Conservation (phyloP, 2,888 invertebrate species). For the Diaperis boleti region DNA sequence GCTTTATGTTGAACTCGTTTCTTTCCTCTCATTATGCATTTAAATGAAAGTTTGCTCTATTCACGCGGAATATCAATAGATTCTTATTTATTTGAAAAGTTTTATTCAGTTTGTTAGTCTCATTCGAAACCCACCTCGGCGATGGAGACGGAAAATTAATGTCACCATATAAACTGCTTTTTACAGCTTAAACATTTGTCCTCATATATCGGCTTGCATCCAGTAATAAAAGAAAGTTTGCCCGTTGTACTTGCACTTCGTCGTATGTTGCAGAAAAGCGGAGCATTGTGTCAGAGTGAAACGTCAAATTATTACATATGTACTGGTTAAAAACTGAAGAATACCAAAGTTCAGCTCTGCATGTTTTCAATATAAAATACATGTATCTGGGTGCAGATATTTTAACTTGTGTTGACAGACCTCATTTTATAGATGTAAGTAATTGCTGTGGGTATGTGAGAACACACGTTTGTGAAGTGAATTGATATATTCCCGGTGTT, state of each 20-base stretch:
- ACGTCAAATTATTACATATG: background rate
- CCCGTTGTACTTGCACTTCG: conserved; percentile 8
- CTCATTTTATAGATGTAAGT: conserved; percentile 18
- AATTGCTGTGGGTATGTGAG: no score
- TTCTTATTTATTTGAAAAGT: conserved; percentile 36
- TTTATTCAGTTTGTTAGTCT: conserved; percentile 18
- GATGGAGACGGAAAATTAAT: conserved; percentile 9
- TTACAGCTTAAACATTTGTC: conserved; percentile 12
- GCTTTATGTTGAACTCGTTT: conserved; percentile 21
- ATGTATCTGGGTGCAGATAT: background rate
- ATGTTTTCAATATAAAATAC: background rate
- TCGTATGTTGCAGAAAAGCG: background rate
- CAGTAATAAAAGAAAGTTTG: conserved; percentile 18
- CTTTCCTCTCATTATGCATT: conserved; percentile 38
- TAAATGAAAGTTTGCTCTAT: conserved; percentile 38
- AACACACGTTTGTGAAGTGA: conserved; percentile 12
- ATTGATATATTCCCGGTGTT: conserved; percentile 4
- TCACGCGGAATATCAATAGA: conserved; percentile 39
- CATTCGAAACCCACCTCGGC: background rate
- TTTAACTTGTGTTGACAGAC: conserved; percentile 7
- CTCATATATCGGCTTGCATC: conserved; percentile 13
- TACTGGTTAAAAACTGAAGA: background rate
- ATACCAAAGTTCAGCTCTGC: background rate
- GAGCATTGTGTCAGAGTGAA: background rate
- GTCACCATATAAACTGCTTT: conserved; percentile 7